Base-by-base conservation (phyloP, 2,797 vertebrate species). In the Brachymystax lenok region DNA sequence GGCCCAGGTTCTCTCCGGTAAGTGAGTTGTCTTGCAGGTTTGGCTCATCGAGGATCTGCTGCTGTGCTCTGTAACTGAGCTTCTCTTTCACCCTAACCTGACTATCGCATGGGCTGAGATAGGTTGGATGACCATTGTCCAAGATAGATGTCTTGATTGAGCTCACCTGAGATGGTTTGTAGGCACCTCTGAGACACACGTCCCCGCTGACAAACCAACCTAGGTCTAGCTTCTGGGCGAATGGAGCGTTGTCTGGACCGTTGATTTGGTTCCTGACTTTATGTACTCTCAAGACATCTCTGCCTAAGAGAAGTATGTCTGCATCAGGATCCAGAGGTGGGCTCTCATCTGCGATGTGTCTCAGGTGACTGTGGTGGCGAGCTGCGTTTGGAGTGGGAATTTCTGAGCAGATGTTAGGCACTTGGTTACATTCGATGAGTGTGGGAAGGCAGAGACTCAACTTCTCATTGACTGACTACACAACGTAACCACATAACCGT, bases 121-220 rank as follows among this genome's bases (percentile, higher is more conserved):
- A 1, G 21, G 74, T 74, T 28, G 74, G 2, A 59, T 50, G n/a
- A 13, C 76, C 76, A 33, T 84, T 78, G 27, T 84, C 33, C 63
- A 76, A 13, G 27, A 77, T 73, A 5, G 4, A 3, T 33, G 67
- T 69, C 17, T 30, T 69, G 16, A 7, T 40, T 3, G 3, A 12
- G 6, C 30, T 40, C 10, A 40, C 27, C 14, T 17, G 5, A 4
- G 6, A 3, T 19, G 67, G 28, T 19, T n/a, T 69, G 33, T 69
- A 17, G 2, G 67, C 67, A 16, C 16, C 67, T 7, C 67, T 24
- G 6, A 40, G 28, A n/a, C 33, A 69, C 12, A 69, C 28, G 4
- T 69, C 67, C 33, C 67, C 5, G 1, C 40, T 33, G 4, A 69
- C 30, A 12, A 69, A 33, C 67, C 67, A 69, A 10, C 67, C 67